Base-by-base conservation (phyloP, 64 coral and sea anemone species). In the Porites australiensis region DNA sequence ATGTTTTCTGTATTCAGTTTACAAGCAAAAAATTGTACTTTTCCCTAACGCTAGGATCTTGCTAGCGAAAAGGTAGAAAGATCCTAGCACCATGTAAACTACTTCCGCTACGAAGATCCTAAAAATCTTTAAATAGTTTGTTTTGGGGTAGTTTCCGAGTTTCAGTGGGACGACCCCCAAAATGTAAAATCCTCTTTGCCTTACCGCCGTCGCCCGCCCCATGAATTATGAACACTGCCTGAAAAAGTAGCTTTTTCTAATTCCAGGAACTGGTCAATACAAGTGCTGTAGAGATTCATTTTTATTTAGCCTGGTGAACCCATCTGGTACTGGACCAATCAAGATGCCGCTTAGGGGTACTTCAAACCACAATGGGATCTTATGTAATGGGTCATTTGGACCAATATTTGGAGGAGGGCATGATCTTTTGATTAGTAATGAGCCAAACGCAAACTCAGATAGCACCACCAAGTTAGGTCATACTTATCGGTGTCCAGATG, bases 241-340 rank as follows among this genome's bases (percentile, higher is more conserved):
- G 5, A 9, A 12, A 7, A 57, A 1, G 54, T 57, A 2, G 13
- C 63, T 88, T 0, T 46, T 14, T 55, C 0, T 4, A 21, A 18
- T 64, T 55, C 64, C 37, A 46, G 54, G 20, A 5, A 62, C 72
- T n/a, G 62, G 13, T 61, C 7, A 0, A 1, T 77, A 77, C 87
- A 89, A 64, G 22, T 48, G 15, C 20, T 70, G 74, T 64, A 48
- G 27, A 16, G 54, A 37, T 18, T 55, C 89, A 4, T 91, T 91
- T 71, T 82, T 95, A 54, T 91, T 91, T 49, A 95, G 93, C 82
- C 89, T 95, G 53, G 74, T 77, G n/a, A 95, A 95, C 60, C 27
- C 88, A 86, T 60, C 72, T 21, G 74, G 82, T 43, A 60, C 69
- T 23, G 27, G 51, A 13, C 49, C 82, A 50, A 73, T 82, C 11